Conservation (phyloP, 2,797 vertebrate species). For the Gymnothorax reevesii region DNA sequence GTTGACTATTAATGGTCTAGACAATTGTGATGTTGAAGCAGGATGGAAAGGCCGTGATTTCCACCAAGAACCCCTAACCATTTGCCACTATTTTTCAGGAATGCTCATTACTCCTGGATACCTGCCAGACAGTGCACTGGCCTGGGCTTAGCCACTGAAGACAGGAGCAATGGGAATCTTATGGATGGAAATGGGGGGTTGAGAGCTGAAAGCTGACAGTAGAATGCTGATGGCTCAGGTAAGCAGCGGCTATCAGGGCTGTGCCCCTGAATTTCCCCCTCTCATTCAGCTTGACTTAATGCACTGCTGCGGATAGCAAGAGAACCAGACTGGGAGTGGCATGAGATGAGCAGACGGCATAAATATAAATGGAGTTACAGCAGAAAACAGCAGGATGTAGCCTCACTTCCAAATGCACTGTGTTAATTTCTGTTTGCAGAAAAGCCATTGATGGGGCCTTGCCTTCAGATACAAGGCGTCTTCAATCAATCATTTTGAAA, state of each 20-base stretch:
- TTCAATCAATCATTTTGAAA: slow-evolving; percentile 75
- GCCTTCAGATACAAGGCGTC: slow-evolving; percentile 69
- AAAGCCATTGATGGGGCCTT: slow-evolving; percentile 75
- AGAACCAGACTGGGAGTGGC: slow-evolving; percentile 3
- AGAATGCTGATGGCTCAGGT: slow-evolving; percentile 59
- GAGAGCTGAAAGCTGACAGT: slow-evolving; percentile 30
- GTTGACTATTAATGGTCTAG: slow-evolving; percentile 35
- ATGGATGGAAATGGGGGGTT: slow-evolving; percentile 43
- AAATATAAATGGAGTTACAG: slow-evolving; percentile 45
- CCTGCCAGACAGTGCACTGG: slow-evolving; percentile 37
- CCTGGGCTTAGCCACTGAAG: slow-evolving; percentile 28
- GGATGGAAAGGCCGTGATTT: slow-evolving; percentile 44
- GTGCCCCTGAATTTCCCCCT: slow-evolving; percentile 13
- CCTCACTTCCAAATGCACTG: slow-evolving; percentile 70
- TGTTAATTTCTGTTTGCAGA: slow-evolving; percentile 79
- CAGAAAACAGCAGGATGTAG: slow-evolving; percentile 46
- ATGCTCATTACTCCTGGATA: slow-evolving; percentile 52
- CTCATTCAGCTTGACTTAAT: slow-evolving; percentile 45
- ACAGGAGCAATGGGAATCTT: slow-evolving; percentile 43
- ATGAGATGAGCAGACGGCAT: slow-evolving; percentile 21
- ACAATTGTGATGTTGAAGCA: slow-evolving; percentile 40
- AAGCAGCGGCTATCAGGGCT: slow-evolving; percentile 53
- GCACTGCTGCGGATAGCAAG: slow-evolving; percentile 23
- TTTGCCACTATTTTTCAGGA: slow-evolving; percentile 53
- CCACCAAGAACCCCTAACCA: slow-evolving; percentile 46